phyloP scores from a whole-genome alignment of 2,797 vertebrate species.

The Tokudaia muenninki region DNA sequence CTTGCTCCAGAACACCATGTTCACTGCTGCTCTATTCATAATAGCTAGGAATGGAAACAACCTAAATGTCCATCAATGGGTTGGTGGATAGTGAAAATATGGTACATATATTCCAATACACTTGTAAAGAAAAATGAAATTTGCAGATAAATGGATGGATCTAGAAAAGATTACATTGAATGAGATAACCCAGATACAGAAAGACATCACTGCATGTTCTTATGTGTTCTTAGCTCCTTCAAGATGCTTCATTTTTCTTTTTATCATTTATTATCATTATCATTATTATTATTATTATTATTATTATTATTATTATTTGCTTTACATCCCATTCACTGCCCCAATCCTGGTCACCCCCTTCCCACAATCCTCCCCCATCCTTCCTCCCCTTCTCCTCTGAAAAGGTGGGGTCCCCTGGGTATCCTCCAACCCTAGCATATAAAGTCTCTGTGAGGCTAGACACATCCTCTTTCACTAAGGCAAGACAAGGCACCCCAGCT shows the following conservation, averaged over 20 bases:
- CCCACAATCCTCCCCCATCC: too few species aligned
- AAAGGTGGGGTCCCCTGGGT: too few species aligned
- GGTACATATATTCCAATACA: not conserved
- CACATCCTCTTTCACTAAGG: too few species aligned
- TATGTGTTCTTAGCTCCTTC: not conserved
- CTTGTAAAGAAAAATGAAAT: not conserved
- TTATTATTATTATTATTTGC: too few species aligned
- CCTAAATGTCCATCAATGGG: not conserved
- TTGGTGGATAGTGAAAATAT: not conserved
- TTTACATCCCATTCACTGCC: too few species aligned
- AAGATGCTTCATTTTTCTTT: not conserved
- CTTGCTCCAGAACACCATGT: not conserved
- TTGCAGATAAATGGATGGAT: not conserved
- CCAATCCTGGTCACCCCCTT: too few species aligned
- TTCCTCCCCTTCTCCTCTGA: too few species aligned
- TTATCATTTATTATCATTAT: not conserved
- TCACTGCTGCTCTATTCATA: too few species aligned
- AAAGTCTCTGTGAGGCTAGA: too few species aligned
- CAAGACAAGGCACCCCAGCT: too few species aligned
- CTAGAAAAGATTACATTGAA: not conserved
- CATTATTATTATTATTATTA: too few species aligned
- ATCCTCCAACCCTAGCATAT: too few species aligned
- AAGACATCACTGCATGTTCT: not conserved
- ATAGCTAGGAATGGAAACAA: not conserved
- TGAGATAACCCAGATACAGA: not conserved